Conservation (phyloP, 2,888 invertebrate species). For the Mamestra brassicae region DNA sequence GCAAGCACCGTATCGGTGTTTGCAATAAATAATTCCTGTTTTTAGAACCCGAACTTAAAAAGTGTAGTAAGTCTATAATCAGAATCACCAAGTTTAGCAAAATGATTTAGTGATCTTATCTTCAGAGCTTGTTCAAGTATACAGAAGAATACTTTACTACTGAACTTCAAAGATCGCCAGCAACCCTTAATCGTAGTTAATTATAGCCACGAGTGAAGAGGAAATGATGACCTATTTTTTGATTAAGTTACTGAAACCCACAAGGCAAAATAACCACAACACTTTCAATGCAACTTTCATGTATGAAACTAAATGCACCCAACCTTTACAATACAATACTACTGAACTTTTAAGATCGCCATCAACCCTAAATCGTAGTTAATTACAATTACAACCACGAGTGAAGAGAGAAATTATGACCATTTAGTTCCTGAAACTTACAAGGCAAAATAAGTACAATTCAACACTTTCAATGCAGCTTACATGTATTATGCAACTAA, state of each 20-base stretch:
- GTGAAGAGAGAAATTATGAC: neutral
- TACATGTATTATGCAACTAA: neutral
- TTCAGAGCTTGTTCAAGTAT: too few species aligned
- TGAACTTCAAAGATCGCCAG: neutral
- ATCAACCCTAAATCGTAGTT: neutral
- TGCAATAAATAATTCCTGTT: too few species aligned
- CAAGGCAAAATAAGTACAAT: too few species aligned
- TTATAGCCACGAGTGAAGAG: neutral
- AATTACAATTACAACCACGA: too few species aligned
- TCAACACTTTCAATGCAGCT: neutral
- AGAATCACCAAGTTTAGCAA: too few species aligned
- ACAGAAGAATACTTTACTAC: too few species aligned
- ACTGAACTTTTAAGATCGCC: neutral
- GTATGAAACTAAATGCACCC: neutral
- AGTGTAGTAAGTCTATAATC: too few species aligned
- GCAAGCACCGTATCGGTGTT: too few species aligned
- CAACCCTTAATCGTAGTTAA: neutral
- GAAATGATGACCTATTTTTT: neutral
- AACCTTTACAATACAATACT: conserved; percentile 23
- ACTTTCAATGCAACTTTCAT: neutral
- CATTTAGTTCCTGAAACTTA: neutral
- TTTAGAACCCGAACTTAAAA: too few species aligned
- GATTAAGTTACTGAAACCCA: too few species aligned
- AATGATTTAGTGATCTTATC: too few species aligned
- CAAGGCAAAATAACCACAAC: too few species aligned